Percentiles rank a stretch among this genome's conserved stretches.
These are phyloP conservation scores for Drosophila maculinotata DNA, from an alignment of 2,888 invertebrate species.

Conservation along the genomic window DNA sequence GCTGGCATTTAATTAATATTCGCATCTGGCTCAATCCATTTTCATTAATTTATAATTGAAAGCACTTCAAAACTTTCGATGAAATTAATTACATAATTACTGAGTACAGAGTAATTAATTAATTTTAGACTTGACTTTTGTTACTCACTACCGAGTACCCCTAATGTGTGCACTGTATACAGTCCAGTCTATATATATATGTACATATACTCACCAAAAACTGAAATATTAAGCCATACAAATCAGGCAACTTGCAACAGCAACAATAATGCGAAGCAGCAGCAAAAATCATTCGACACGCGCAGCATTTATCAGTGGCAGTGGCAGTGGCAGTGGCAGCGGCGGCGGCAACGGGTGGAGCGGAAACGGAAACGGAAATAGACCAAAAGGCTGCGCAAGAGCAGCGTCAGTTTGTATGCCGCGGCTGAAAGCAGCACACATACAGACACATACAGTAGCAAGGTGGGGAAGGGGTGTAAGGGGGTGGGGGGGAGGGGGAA, in stretches of 20 bases:
- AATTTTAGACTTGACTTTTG: neutral
- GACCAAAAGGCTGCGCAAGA: slow-evolving; percentile 55
- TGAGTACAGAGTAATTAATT: slow-evolving; percentile 9
- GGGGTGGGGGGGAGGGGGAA: neutral
- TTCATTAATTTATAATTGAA: too few species aligned
- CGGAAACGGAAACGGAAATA: slow-evolving; percentile 63
- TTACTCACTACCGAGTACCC: slow-evolving; percentile 27
- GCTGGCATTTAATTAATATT: too few species aligned
- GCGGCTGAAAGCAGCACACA: slow-evolving; percentile 31
- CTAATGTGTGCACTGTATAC: slow-evolving; percentile 9
- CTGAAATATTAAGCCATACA: slow-evolving; percentile 75
- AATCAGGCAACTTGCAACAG: slow-evolving; percentile 63
- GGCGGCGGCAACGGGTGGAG: slow-evolving; percentile 1
- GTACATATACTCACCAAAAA: slow-evolving; percentile 46
- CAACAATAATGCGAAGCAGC: neutral
- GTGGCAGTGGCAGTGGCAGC: neutral
- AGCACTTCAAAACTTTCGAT: too few species aligned
- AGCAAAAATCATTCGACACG: slow-evolving; percentile 61
- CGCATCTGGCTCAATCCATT: too few species aligned
- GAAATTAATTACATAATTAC: too few species aligned
- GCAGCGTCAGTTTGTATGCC: slow-evolving; percentile 16
- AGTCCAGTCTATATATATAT: too few species aligned
- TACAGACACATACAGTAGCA: slow-evolving; percentile 16
- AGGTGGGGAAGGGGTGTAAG: neutral
- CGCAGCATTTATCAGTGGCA: slow-evolving; percentile 60